These are phyloP conservation scores for Linepithema humile DNA, from an alignment of 1,140 invertebrate species.

Conservation along the genomic window DNA sequence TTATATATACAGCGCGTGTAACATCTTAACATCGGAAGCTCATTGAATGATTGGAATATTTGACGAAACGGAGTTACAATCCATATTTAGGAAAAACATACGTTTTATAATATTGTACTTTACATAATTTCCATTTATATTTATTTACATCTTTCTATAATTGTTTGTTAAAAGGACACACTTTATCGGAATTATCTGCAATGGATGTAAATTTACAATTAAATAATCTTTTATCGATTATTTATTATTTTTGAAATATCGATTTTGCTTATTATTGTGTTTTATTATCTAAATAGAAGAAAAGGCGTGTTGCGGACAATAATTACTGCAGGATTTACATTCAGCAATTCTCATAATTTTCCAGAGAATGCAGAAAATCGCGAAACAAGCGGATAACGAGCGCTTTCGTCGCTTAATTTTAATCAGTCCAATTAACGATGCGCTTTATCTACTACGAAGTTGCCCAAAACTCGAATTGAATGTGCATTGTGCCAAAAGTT, in stretches of 20 bases:
- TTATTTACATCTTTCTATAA: not conserved
- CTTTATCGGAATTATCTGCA: not conserved
- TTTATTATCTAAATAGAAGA: slow-evolving; percentile 9
- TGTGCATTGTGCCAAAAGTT: slow-evolving; percentile 22
- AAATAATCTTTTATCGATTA: slow-evolving; percentile 22
- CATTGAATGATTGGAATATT: not conserved
- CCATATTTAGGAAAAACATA: not conserved
- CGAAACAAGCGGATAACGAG: slow-evolving; percentile 43
- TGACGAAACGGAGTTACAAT: not conserved
- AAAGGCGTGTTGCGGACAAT: not conserved
- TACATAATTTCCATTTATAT: not conserved
- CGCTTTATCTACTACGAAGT: slow-evolving; percentile 18
- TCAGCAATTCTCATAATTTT: slow-evolving; percentile 35
- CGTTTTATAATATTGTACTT: no score
- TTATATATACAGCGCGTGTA: slow-evolving; percentile 5
- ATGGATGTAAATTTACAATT: not conserved
- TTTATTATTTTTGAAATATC: not conserved
- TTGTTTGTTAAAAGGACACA: not conserved
- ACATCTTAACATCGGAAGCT: not conserved
- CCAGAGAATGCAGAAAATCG: slow-evolving; percentile 12
- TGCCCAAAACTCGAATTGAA: slow-evolving; percentile 43
- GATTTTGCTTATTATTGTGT: no score
- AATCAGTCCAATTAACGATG: slow-evolving; percentile 46
- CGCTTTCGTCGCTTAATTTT: slow-evolving; percentile 51
- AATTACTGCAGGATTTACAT: slow-evolving; percentile 29